These are phyloP conservation scores for Cherax destructor DNA, from an alignment of 1,140 invertebrate genomes.

Conservation along the genomic window DNA sequence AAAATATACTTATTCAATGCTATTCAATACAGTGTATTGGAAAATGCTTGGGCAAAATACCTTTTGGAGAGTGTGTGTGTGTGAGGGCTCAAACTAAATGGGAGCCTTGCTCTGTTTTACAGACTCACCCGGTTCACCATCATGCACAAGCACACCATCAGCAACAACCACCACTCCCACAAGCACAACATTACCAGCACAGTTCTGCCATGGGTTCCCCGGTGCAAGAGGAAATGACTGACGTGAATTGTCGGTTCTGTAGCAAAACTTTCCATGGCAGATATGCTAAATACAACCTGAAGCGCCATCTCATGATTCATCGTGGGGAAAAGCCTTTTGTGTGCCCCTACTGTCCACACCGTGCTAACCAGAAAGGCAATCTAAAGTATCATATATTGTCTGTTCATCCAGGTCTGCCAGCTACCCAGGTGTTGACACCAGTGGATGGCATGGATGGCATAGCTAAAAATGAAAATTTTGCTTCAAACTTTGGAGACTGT, in stretches of 20 bases:
- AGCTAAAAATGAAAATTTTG: not conserved
- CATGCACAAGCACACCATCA: slow-evolving; percentile 44
- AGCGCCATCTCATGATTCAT: slow-evolving; percentile 70
- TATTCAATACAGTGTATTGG: not conserved
- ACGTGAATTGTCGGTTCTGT: slow-evolving; percentile 62
- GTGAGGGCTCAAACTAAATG: slow-evolving; percentile 44
- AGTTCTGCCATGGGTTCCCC: not conserved
- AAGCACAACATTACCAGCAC: slow-evolving; percentile 8
- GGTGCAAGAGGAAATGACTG: slow-evolving; percentile 31
- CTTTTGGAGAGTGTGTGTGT: slow-evolving; percentile 1
- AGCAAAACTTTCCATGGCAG: slow-evolving; percentile 60
- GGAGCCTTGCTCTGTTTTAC: slow-evolving; percentile 74
- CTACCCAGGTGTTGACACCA: not conserved
- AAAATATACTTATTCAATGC: not conserved
- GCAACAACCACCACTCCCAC: slow-evolving; percentile 35
- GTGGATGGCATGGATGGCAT: not conserved
- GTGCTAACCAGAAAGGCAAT: slow-evolving; percentile 73
- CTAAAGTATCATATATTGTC: slow-evolving; percentile 71
- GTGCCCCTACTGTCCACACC: slow-evolving; percentile 76
- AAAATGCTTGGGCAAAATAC: not conserved
- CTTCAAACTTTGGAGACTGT: slow-evolving; percentile 5
- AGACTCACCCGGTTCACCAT: slow-evolving; percentile 88
- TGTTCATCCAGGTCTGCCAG: slow-evolving; percentile 35
- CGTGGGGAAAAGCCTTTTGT: slow-evolving; percentile 68
- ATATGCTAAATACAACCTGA: slow-evolving; percentile 73